Conservation (phyloP, 2,113 vertebrate species). For the Edolisoma coerulescens region DNA sequence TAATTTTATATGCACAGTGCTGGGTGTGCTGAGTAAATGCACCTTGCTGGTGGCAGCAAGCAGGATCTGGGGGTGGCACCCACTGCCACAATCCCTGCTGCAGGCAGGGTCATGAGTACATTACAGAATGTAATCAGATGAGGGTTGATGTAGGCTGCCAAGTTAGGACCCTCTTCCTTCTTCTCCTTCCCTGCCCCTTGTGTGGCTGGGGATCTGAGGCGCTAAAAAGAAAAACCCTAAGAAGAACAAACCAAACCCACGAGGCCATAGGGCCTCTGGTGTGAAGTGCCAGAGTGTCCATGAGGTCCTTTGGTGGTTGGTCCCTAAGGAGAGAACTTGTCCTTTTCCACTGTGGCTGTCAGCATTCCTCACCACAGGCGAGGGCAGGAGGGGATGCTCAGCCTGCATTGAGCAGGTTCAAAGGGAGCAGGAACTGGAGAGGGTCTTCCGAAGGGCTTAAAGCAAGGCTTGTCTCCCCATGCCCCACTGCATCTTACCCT, state of each 20-base stretch:
- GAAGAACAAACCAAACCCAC: background rate
- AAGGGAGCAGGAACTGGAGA: background rate
- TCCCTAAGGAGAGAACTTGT: background rate
- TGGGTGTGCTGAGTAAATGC: background rate
- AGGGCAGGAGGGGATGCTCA: background rate
- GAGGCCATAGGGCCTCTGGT: background rate
- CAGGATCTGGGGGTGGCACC: background rate
- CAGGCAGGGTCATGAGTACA: background rate
- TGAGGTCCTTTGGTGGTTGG: background rate
- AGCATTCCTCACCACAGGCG: background rate
- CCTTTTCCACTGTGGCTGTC: background rate
- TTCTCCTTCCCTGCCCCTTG: background rate
- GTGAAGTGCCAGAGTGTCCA: background rate
- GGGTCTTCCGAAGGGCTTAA: background rate
- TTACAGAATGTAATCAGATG: background rate
- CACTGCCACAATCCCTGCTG: background rate
- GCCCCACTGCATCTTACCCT: background rate
- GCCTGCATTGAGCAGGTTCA: background rate
- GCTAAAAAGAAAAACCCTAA: background rate
- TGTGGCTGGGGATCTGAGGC: background rate
- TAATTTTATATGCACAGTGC: background rate
- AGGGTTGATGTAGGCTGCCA: background rate
- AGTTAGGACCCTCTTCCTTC: background rate
- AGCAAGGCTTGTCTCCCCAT: background rate
- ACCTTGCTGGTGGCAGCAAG: accelerated